Evolutionary conservation across 2,113 vertebrate genomes (phyloP).

Genomic region (Bubalus kerabau): DNA sequence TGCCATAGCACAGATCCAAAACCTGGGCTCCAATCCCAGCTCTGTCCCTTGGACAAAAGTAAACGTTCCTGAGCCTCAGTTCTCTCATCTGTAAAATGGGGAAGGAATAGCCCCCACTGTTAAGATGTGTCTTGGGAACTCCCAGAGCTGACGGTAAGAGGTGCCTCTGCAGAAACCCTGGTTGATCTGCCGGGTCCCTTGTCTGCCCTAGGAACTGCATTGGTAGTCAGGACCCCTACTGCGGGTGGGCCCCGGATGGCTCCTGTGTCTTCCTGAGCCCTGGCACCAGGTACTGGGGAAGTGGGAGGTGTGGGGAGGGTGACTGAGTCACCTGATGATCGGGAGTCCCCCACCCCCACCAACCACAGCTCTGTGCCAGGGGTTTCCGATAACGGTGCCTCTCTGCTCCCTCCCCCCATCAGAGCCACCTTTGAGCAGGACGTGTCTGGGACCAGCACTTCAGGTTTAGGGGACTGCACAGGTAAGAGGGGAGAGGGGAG

Average conservation of each 20-base stretch:
- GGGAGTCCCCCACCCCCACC: rapidly evolving
- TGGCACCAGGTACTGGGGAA: constrained; percentile 84
- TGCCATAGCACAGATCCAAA: rapidly evolving
- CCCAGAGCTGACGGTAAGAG: not conserved
- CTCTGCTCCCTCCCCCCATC: not conserved
- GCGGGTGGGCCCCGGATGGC: constrained; percentile 92
- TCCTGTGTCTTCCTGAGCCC: constrained; percentile 91
- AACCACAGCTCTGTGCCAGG: not conserved
- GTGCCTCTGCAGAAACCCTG: too few species aligned
- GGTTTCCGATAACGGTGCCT: not conserved
- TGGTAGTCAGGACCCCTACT: constrained; percentile 93
- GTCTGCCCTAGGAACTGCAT: constrained; percentile 87
- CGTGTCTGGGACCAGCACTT: constrained; percentile 87
- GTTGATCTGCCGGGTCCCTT: rapidly evolving
- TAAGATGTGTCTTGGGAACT: not conserved
- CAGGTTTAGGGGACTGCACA: constrained; percentile 94
- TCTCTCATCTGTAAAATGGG: not conserved
- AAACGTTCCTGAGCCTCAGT: not conserved
- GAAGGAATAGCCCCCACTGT: rapidly evolving
- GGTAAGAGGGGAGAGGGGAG: constrained; percentile 80
- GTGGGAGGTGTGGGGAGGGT: rapidly evolving
- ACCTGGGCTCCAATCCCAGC: rapidly evolving
- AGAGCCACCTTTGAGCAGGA: constrained; percentile 94
- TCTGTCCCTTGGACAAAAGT: not conserved
- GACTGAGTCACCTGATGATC: rapidly evolving